Percentiles rank a stretch among this genome's conserved stretches.
These are phyloP conservation scores for Motacilla tschutschensis DNA, from an alignment of 2,113 vertebrate genomes.

Conservation along the genomic window DNA sequence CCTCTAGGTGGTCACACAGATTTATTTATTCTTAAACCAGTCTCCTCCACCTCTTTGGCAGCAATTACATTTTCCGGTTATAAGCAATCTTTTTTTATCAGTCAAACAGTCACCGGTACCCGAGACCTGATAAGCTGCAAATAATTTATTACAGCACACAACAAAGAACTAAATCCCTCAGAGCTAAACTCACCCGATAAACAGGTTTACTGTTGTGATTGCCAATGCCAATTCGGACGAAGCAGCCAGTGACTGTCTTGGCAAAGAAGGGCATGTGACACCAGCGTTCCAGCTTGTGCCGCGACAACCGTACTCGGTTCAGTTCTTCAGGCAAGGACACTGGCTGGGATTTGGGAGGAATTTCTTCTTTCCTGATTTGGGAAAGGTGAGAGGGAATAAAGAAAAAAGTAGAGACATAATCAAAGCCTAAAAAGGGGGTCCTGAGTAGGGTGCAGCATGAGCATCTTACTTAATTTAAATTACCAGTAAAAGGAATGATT, in stretches of 20 bases:
- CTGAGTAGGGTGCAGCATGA: neutral
- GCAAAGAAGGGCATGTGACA: constrained; percentile 99
- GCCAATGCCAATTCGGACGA: constrained; percentile 95
- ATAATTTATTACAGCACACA: neutral
- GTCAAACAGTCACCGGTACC: neutral
- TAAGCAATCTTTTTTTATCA: neutral
- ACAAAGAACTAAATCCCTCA: neutral
- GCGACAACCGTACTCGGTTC: constrained; percentile 91
- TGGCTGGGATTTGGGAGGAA: constrained; percentile 93
- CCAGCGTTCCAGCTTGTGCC: constrained; percentile 97
- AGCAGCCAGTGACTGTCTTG: constrained; percentile 96
- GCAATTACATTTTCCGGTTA: neutral
- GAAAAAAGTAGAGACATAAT: neutral
- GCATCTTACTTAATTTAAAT: neutral
- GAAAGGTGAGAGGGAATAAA: neutral
- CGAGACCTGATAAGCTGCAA: neutral
- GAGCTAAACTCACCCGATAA: constrained; percentile 82
- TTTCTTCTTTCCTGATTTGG: constrained; percentile 86
- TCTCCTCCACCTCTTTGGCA: neutral
- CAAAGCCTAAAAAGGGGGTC: neutral
- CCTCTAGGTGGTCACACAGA: neutral
- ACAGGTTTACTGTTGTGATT: constrained; percentile 98
- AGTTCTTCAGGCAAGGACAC: constrained; percentile 94
- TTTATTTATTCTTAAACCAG: neutral
- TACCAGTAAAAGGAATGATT: neutral